phyloP scores from a whole-genome alignment of 2,113 vertebrate genomes.

The Pelmatolapia mariae region DNA sequence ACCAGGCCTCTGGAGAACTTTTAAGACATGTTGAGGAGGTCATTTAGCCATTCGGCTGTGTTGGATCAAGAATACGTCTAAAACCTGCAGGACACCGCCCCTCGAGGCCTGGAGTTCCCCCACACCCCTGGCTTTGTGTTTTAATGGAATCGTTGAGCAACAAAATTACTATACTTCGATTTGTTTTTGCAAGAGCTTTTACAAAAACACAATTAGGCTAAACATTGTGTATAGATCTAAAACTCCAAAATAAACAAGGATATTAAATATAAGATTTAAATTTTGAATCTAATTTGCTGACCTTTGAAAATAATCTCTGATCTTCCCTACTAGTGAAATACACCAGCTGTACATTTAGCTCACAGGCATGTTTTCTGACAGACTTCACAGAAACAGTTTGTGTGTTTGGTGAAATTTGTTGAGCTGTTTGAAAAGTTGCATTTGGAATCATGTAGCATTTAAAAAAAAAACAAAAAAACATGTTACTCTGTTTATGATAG shows the following conservation, averaged over 20 bases:
- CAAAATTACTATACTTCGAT: background rate
- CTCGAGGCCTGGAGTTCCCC: background rate
- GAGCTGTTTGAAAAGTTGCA: background rate
- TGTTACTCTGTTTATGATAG: background rate
- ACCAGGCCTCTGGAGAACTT: background rate
- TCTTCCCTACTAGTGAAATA: background rate
- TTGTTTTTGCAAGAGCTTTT: background rate
- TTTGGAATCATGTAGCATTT: background rate
- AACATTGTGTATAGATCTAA: background rate
- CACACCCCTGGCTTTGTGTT: background rate
- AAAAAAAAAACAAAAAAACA: accelerated
- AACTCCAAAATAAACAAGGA: background rate
- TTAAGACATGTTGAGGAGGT: background rate
- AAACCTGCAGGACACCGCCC: background rate
- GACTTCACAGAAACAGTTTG: background rate
- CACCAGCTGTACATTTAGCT: background rate
- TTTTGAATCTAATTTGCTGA: background rate
- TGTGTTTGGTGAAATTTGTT: background rate
- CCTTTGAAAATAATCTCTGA: background rate
- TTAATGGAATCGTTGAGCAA: background rate
- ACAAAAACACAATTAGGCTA: background rate
- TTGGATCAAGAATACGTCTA: too few species aligned
- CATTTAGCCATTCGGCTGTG: background rate
- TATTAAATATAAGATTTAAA: background rate
- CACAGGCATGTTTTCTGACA: background rate